phyloP scores from a whole-genome alignment of 2,113 vertebrate genomes.

The Fukomys damarensis region DNA sequence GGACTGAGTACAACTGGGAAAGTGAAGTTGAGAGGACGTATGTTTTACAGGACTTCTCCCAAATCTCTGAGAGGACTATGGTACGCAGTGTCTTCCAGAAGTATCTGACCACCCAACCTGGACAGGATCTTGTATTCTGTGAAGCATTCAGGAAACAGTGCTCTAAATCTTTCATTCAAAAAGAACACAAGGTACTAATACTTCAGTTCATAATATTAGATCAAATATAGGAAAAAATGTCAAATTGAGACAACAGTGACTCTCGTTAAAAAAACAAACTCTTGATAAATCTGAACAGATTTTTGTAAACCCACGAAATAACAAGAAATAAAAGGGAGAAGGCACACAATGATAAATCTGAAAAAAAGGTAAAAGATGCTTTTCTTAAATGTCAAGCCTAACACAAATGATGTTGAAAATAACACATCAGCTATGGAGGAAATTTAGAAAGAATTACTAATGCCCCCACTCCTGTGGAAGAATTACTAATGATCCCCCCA shows the following conservation, averaged over 20 bases:
- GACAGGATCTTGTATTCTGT: not conserved
- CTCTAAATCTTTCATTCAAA: slow-evolving; percentile 7
- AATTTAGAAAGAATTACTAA: not conserved
- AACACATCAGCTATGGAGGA: not conserved
- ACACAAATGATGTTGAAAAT: slow-evolving; percentile 16
- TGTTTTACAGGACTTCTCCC: not conserved
- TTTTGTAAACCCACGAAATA: not conserved
- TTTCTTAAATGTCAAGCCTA: not conserved
- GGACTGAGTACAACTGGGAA: not conserved
- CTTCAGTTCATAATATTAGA: not conserved
- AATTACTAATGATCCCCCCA: not conserved
- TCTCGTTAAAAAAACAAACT: slow-evolving; percentile 12
- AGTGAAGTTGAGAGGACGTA: not conserved
- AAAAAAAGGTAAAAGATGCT: not conserved
- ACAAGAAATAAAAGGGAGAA: not conserved
- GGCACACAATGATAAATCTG: not conserved
- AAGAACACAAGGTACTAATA: slow-evolving; percentile 26
- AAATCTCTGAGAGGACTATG: not conserved
- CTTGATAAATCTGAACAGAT: slow-evolving; percentile 37
- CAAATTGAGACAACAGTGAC: slow-evolving; percentile 21
- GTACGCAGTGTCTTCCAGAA: not conserved
- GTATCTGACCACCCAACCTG: not conserved
- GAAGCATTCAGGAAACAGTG: not conserved
- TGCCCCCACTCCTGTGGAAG: not conserved
- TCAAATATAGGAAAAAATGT: not conserved